Base-by-base conservation (phyloP, 2,888 invertebrate species). In the Synanthedon formicaeformis region DNA sequence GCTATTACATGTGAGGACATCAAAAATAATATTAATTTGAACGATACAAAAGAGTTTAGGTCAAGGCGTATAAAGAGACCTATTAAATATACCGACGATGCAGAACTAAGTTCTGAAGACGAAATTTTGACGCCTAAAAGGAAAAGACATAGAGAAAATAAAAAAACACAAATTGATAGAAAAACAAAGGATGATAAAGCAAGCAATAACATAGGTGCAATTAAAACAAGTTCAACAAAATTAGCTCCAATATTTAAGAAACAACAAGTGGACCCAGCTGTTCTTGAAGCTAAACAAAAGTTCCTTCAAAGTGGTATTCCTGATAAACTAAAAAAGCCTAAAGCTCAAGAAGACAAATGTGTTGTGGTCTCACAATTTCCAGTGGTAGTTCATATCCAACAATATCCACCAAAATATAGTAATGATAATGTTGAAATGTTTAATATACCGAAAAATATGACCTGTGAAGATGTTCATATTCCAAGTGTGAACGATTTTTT, bases 261-360 rank as follows among this genome's bases (percentile, higher is more conserved):
- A 74, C 88, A 86, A 6, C 89, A 88, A 67, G 67, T 88, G 13
- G 91, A 92, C 78, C 85, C 89, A 13, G 87, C 80, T 52, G 76
- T 86, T 48, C 55, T 90, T 50, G 90, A 91, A 70, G 93, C 94
- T 4, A 90, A 91, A 61, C 90, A 90, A 57, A 89, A 89, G 56
- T 94, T 94, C 76, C 78, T 94, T 41, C 89, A 91, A 60, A 93
- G 94, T 57, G 92, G 93, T n/a, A 88, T 92, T 5, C 92, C 92
- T 10, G 91, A 92, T 27, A 86, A 89, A 59, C 72, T 92, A 50
- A 90, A 89, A 59, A 90, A 90, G 67, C 83, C 83, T 54, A 80
- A 83, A 53, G 77, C 72, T 45, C 89, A 88, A 64, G 88, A 85
- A 60, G 67, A 66, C 56, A 69, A 66, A 56, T 78, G 75, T 57